phyloP scores from a whole-genome alignment of 2,797 vertebrate genomes.

The Pangasius mekongensis region DNA sequence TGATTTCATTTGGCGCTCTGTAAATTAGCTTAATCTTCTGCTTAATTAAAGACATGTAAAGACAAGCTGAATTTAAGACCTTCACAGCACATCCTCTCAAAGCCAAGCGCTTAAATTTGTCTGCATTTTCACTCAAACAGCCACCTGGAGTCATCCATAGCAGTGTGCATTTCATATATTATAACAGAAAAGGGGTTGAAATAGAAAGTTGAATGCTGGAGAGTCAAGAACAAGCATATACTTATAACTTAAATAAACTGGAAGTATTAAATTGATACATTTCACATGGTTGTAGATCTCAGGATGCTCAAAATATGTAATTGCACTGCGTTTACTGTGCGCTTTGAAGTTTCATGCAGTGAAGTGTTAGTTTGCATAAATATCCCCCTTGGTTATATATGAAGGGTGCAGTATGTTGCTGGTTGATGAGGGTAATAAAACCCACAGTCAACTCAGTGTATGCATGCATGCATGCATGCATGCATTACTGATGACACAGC shows the following conservation, averaged over 20 bases:
- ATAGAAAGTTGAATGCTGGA: neutral
- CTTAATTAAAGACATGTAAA: constrained; percentile 54
- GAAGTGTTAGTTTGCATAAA: constrained; percentile 2
- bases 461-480: constrained; percentile 19
- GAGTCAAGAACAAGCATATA: constrained; percentile 11
- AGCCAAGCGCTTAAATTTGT: neutral
- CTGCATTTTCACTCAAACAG: constrained; percentile 5
- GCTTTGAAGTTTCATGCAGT: neutral
- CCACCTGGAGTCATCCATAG: constrained; percentile 25
- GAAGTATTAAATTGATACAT: neutral
- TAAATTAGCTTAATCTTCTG: constrained; percentile 48
- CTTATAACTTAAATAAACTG: neutral
- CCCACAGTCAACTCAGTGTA: constrained; percentile 43
- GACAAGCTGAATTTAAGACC: constrained; percentile 41
- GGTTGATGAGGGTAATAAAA: constrained; percentile 52
- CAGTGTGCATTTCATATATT: constrained; percentile 2
- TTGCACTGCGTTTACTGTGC: neutral
- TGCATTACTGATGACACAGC: constrained; percentile 56
- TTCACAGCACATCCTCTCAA: neutral
- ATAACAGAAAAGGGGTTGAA: neutral
- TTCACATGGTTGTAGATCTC: neutral
- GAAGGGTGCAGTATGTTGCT: constrained; percentile 28
- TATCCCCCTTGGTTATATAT: neutral
- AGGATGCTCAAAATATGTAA: neutral
- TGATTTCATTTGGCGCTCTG: constrained; percentile 48